phyloP scores from a whole-genome alignment of 2,888 invertebrate genomes.

The Quadriops clusia region DNA sequence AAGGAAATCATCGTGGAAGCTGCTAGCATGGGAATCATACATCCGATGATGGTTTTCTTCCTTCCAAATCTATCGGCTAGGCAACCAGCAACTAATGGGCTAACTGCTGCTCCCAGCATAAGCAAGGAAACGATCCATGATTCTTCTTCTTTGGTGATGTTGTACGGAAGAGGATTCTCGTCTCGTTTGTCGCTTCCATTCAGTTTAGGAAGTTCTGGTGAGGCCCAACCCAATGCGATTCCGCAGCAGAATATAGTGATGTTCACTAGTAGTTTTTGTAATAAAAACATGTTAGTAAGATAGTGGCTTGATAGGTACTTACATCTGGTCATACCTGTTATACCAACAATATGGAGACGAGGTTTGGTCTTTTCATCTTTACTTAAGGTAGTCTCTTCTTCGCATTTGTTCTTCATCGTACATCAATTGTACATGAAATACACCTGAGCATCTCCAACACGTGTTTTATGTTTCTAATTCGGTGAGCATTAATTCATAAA shows the following conservation, averaged over 20 bases:
- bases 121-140: slow-evolving; percentile 65
- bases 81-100: slow-evolving; percentile 57
- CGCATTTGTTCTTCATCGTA: too few species aligned
- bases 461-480: too few species aligned
- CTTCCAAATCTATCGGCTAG: slow-evolving; percentile 52
- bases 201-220: slow-evolving; percentile 21
- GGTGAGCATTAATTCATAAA: too few species aligned
- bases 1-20: slow-evolving; percentile 26
- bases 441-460: too few species aligned
- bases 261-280: too few species aligned
- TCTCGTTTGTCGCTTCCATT: slow-evolving; percentile 21
- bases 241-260: slow-evolving; percentile 35
- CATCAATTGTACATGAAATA: too few species aligned
- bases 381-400: too few species aligned
- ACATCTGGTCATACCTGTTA: too few species aligned
- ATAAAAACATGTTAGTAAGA: too few species aligned
- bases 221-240: slow-evolving; percentile 36
- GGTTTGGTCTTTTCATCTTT: too few species aligned
- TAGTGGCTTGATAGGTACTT: too few species aligned
- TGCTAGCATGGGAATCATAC: slow-evolving; percentile 49
- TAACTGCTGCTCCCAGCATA: slow-evolving; percentile 49
- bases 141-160: slow-evolving; percentile 43
- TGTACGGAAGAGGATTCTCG: slow-evolving; percentile 36
- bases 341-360: too few species aligned
- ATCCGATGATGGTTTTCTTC: slow-evolving; percentile 47